Percentiles rank a stretch among this genome's conserved stretches.
Evolutionary conservation across 2,797 vertebrate genomes (phyloP).

Genomic region (Syngnathus rostellatus): DNA sequence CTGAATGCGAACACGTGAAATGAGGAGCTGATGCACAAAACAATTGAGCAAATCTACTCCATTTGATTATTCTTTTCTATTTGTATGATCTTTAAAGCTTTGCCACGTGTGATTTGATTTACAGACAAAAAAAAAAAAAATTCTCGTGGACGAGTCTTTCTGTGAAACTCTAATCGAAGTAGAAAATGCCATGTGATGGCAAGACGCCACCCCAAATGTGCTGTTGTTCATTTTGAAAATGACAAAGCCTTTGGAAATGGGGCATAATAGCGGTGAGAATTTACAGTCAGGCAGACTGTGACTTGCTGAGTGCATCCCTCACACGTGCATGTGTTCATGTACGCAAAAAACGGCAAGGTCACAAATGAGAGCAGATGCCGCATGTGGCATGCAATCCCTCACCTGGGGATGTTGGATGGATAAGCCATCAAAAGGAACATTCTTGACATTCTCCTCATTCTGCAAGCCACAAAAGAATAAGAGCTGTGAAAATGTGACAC

Average conservation of each 20-base stretch:
- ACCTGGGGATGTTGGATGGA: conserved; percentile 80
- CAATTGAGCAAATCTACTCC: not conserved
- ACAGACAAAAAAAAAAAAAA: not conserved
- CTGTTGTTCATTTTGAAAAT: conserved; percentile 48
- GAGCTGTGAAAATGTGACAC: conserved; percentile 36
- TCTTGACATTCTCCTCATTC: conserved; percentile 73
- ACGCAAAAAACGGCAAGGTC: conserved; percentile 46
- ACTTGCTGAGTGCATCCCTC: conserved; percentile 56
- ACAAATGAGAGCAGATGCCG: conserved; percentile 50
- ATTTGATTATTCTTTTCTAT: too few relatives aligned
- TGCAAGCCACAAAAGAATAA: conserved; percentile 58
- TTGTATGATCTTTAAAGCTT: too few relatives aligned
- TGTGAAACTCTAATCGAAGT: not conserved
- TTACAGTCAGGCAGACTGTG: conserved; percentile 41
- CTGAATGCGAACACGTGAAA: conserved; percentile 55
- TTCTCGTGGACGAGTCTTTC: too few relatives aligned
- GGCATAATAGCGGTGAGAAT: conserved; percentile 35
- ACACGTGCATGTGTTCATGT: conserved; percentile 2
- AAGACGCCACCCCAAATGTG: conserved; percentile 35
- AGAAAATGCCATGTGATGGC: not conserved
- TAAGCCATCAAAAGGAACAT: conserved; percentile 73
- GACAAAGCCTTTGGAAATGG: conserved; percentile 48
- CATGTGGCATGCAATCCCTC: conserved; percentile 29
- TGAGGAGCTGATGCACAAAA: conserved; percentile 5
- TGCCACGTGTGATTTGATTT: too few relatives aligned